A percentile compares a stretch with the other conserved stretches of the same genome.
These are phyloP conservation scores for Echeneis naucrates DNA, from an alignment of 2,797 vertebrate genomes.

Conservation along the genomic window DNA sequence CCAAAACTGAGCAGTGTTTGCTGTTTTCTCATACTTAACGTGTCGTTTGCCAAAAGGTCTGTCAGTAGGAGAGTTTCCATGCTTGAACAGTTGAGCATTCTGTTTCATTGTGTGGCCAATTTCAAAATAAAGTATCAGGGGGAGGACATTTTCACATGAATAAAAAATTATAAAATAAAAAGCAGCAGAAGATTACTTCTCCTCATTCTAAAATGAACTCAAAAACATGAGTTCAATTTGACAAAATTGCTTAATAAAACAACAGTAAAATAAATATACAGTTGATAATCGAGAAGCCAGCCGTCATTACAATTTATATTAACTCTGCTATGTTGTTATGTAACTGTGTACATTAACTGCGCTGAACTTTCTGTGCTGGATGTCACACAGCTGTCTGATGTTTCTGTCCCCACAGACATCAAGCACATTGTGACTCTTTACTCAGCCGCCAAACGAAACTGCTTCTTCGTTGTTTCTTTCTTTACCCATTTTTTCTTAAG, in stretches of 20 bases:
- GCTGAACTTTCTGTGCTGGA: conserved; percentile 41
- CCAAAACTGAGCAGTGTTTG: conserved; percentile 15
- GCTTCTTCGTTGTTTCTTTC: background rate
- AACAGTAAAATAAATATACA: conserved; percentile 1
- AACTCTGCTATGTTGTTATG: conserved; percentile 31
- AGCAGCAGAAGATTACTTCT: background rate
- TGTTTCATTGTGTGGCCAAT: background rate
- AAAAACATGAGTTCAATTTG: background rate
- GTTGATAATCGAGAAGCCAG: conserved; percentile 3
- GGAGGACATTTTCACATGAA: background rate
- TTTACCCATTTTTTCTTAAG: conserved; percentile 16
- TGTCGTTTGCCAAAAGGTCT: conserved; percentile 45
- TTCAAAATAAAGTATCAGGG: conserved; percentile 17
- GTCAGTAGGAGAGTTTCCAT: conserved; percentile 37
- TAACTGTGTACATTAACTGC: conserved; percentile 44
- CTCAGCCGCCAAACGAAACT: background rate
- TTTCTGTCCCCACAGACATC: background rate
- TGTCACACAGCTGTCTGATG: conserved; percentile 42
- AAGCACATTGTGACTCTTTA: background rate
- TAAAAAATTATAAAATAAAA: background rate
- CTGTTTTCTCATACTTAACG: conserved; percentile 36
- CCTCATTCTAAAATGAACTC: background rate
- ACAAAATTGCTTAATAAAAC: background rate
- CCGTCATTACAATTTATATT: conserved; percentile 8
- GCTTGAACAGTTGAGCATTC: conserved; percentile 20